These are phyloP conservation scores for Seladonia tumulorum DNA, from an alignment of 2,888 invertebrate genomes.

Conservation along the genomic window DNA sequence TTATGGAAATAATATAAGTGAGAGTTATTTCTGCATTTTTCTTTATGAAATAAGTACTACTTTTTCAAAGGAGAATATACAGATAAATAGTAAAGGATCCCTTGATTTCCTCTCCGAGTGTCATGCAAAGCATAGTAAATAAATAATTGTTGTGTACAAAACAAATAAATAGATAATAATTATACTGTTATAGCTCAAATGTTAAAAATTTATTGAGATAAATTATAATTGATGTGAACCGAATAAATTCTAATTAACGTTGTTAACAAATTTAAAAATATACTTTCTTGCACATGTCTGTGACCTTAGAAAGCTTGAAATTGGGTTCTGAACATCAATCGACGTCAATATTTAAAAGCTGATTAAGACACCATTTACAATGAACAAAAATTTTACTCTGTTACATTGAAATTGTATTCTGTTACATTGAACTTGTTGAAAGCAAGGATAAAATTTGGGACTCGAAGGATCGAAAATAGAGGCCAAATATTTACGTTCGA, in stretches of 20 bases:
- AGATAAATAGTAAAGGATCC: not conserved
- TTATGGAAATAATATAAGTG: not conserved
- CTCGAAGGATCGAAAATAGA: slow-evolving; percentile 5
- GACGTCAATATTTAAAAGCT: not conserved
- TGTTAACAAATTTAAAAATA: not conserved
- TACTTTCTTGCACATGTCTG: slow-evolving; percentile 7
- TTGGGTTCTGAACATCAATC: not conserved
- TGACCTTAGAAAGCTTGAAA: not conserved
- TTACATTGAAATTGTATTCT: not conserved
- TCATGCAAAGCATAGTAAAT: not conserved
- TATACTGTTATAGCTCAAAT: slow-evolving; percentile 7
- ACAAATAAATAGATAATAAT: not conserved
- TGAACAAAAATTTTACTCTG: not conserved
- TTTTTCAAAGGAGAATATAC: not conserved
- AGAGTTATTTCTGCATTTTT: not conserved
- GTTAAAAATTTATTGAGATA: not conserved
- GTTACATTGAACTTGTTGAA: not conserved
- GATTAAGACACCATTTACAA: not conserved
- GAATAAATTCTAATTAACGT: slow-evolving; percentile 4
- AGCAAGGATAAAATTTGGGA: not conserved
- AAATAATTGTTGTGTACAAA: slow-evolving; percentile 11
- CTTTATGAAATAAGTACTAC: not conserved
- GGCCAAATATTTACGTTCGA: not conserved
- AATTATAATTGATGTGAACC: slow-evolving; percentile 1
- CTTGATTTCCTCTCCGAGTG: not conserved